These are phyloP conservation scores for Lucilia cuprina DNA, from an alignment of 1,140 invertebrate species.

Conservation along the genomic window DNA sequence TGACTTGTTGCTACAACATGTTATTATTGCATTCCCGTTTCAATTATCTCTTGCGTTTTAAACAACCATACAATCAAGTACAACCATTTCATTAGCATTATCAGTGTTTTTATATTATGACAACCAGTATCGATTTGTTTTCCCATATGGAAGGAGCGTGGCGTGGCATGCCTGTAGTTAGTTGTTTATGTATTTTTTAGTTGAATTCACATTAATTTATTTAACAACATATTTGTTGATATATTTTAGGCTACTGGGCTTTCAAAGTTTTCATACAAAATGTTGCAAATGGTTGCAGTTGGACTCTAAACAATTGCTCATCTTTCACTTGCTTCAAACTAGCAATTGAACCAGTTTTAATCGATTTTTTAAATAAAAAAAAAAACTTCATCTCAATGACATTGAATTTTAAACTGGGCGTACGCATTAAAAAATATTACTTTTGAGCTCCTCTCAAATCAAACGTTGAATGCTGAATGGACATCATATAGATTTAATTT, in stretches of 20 bases:
- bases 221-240: neutral
- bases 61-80: neutral
- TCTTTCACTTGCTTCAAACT: neutral
- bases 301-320: neutral
- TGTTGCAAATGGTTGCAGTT: too few species aligned
- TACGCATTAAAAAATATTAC: neutral
- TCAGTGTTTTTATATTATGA: neutral
- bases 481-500: neutral
- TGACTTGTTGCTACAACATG: neutral
- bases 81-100: neutral
- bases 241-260: slow-evolving; percentile 1
- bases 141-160: neutral
- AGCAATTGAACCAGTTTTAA: neutral
- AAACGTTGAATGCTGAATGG: neutral
- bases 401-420: neutral
- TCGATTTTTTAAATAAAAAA: neutral
- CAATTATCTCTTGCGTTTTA: neutral
- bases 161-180: neutral
- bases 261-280: neutral
- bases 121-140: neutral
- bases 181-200: neutral
- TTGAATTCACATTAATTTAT: neutral
- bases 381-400: neutral
- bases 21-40: neutral
- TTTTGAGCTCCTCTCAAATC: neutral